Conservation (phyloP, 2,797 vertebrate genomes). For the Dryobates pubescens region DNA sequence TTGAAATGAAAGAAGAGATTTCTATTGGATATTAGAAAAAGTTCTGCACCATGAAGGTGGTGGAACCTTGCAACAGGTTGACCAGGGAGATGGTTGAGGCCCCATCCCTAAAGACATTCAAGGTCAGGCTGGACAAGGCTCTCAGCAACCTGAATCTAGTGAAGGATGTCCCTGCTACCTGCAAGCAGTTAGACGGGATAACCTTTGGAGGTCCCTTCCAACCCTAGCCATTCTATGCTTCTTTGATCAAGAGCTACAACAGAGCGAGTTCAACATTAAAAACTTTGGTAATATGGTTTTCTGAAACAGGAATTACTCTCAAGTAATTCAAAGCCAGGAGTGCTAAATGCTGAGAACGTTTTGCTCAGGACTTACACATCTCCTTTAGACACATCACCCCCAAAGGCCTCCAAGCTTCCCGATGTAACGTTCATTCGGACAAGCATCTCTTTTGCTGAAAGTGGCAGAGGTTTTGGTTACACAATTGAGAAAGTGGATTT, state of each 20-base stretch:
- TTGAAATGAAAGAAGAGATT: too few species aligned
- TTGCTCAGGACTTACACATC: conserved; percentile 83
- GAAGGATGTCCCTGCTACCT: too few species aligned
- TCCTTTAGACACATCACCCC: conserved; percentile 84
- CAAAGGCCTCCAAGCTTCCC: conserved; percentile 86
- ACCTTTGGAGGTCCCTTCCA: too few species aligned
- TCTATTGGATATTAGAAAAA: too few species aligned
- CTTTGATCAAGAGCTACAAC: background rate
- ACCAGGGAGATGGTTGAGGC: too few species aligned
- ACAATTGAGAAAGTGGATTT: background rate
- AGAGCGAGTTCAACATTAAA: background rate
- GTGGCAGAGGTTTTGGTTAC: background rate
- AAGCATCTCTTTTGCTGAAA: background rate
- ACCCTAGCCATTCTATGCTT: too few species aligned
- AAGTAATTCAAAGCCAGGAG: background rate
- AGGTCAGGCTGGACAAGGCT: too few species aligned
- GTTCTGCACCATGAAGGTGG: too few species aligned
- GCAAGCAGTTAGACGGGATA: too few species aligned
- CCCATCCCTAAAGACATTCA: too few species aligned
- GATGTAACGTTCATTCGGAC: conserved; percentile 80
- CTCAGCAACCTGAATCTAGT: too few species aligned
- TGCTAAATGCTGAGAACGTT: background rate
- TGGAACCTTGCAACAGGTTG: too few species aligned
- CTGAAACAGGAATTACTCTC: background rate
- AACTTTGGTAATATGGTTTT: background rate